Base-by-base conservation (phyloP, 2,888 invertebrate genomes). In the Sericinus montela region DNA sequence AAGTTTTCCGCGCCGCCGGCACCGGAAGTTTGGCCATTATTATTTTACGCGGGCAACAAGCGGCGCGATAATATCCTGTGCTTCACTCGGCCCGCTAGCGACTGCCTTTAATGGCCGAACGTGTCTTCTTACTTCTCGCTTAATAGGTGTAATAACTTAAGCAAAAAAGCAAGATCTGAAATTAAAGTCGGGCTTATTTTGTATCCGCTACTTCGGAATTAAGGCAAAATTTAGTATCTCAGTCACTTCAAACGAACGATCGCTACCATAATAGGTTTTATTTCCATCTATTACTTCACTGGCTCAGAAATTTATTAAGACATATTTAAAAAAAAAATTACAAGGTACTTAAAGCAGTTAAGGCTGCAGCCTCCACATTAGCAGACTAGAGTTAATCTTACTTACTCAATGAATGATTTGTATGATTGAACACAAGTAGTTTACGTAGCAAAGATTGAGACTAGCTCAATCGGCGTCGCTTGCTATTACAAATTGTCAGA, bases 1-100 rank as follows among this genome's bases (percentile, higher is more conserved):
- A 84, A 85, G 80, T 86, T 87, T 32, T 80, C 85, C 81, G 68
- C 84, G 85, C 83, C 82, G 75, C 74, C 85, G 90, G 90, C 90
- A 85, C 88, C 90, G 85, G 90, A 89, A 89, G 86, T 89, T 89
- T 80, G 77, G 73, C 85, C 88, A 89, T 89, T 89, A 89, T 89
- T 88, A 89, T 89, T 89, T 89, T 87, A 89, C 87, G 89, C 89
- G 86, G 85, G 80, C 82, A 85, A 88, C 89, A 89, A 89, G 88
- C 89, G 85, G 88, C 74, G 89, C 88, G 89, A 89, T 89, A 89
- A 89, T 89, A 88, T 84, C 78, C 83, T 68, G 72, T 79, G 78
- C 79, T 76, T 72, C 80, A 73, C 75, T 70, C 69, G 70, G 70
- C 70, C 69, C 69, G 72, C 72, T 69, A 67, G 62, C 74, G 75